Conservation (phyloP, 2,888 invertebrate species). For the Stictocephala bisonia region DNA sequence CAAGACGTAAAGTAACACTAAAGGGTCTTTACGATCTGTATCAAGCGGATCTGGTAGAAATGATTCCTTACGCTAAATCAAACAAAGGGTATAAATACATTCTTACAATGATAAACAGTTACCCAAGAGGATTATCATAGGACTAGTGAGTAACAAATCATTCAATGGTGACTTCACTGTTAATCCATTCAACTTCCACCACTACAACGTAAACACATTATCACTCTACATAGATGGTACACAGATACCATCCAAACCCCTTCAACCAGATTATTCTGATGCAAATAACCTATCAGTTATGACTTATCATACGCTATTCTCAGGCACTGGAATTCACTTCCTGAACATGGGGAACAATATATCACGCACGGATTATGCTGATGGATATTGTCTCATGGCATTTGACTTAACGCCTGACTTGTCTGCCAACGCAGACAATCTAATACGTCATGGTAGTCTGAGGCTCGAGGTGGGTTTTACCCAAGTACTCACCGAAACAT, state of each 20-base stretch:
- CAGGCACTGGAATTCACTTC: constrained; percentile 25
- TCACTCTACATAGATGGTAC: constrained; percentile 54
- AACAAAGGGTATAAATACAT: too few species aligned
- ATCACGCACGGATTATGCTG: constrained; percentile 43
- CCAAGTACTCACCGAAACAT: constrained; percentile 50
- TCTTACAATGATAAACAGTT: too few species aligned
- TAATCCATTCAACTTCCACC: constrained; percentile 47
- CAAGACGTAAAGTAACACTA: too few species aligned
- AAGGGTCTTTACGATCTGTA: too few species aligned
- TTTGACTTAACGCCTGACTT: constrained; percentile 60
- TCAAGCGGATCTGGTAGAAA: too few species aligned
- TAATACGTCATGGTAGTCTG: constrained; percentile 44
- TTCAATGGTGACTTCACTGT: constrained; percentile 24
- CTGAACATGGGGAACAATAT: constrained; percentile 37
- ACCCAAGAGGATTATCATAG: constrained; percentile 61
- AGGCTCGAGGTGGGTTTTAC: neutral
- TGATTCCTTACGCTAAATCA: too few species aligned
- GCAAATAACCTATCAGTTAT: constrained; percentile 49
- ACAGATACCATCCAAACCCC: constrained; percentile 48
- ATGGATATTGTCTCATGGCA: constrained; percentile 55
- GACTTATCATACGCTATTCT: constrained; percentile 58
- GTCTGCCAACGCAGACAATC: constrained; percentile 49
- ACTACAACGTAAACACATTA: constrained; percentile 51
- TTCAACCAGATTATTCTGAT: constrained; percentile 48
- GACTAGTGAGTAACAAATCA: constrained; percentile 50